phyloP scores from a whole-genome alignment of 2,113 vertebrate genomes.

The Elanoides forficatus region DNA sequence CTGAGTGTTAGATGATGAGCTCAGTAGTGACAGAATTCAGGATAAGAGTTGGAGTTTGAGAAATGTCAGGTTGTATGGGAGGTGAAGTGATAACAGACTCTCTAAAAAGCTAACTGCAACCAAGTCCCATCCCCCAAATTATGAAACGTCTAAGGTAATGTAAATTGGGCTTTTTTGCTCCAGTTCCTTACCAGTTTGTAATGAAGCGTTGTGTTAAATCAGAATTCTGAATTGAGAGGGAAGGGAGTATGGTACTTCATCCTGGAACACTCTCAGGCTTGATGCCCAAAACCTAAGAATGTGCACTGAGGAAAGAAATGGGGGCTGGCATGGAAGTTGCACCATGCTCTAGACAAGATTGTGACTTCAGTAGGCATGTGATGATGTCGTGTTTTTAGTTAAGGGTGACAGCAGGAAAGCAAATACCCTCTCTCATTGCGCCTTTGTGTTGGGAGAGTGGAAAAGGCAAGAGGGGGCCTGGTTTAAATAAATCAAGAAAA shows the following conservation, averaged over 20 bases:
- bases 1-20: not conserved
- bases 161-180: not conserved
- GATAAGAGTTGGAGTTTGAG: not conserved
- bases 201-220: not conserved
- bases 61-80: not conserved
- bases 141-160: not conserved
- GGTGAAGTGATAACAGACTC: not conserved
- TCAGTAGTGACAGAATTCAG: not conserved
- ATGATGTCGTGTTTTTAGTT: not conserved
- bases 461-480: not conserved
- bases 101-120: not conserved
- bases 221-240: not conserved
- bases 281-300: not conserved
- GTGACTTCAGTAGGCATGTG: not conserved
- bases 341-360: not conserved
- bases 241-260: not conserved
- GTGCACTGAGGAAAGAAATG: fast-evolving
- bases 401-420: not conserved
- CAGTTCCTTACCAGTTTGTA: not conserved
- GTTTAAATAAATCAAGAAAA: not conserved
- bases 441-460: not conserved
- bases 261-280: not conserved
- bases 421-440: not conserved
- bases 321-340: not conserved
- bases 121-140: not conserved